A percentile compares a stretch with the other conserved stretches of the same genome.
phyloP scores from a whole-genome alignment of 2,888 invertebrate species.

The Diarsia dahlii region DNA sequence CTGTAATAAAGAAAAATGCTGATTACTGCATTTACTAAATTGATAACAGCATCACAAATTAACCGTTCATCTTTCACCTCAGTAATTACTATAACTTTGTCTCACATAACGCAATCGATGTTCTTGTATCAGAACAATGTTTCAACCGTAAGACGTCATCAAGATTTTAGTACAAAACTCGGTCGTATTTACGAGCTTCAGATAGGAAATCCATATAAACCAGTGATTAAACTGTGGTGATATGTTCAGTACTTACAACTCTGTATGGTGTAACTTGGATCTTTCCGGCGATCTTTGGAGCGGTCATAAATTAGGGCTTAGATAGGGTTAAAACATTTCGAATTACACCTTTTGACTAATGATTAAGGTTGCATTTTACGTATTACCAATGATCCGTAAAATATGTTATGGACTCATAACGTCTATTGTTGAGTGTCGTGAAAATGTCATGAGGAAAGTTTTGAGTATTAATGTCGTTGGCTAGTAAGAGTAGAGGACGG shows the following conservation, averaged over 20 bases:
- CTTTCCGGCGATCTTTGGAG: no score
- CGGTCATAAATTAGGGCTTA: constrained; percentile 39
- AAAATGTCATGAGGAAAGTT: neutral
- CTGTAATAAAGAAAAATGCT: neutral
- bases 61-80: neutral
- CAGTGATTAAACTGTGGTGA: constrained; percentile 57
- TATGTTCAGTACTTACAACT: constrained; percentile 39
- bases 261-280: constrained; percentile 27
- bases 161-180: constrained; percentile 62
- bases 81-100: neutral
- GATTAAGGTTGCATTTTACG: neutral
- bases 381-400: neutral
- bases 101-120: constrained; percentile 6
- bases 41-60: no score
- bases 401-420: neutral
- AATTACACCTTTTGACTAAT: neutral
- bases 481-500: neutral
- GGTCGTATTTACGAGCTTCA: constrained; percentile 53
- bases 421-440: neutral
- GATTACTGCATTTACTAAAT: no score
- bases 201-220: constrained; percentile 61
- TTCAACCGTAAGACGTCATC: constrained; percentile 36
- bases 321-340: constrained; percentile 46
- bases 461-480: neutral
- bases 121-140: constrained; percentile 38